A percentile compares a stretch with the other conserved stretches of the same genome.
phyloP scores from a whole-genome alignment of 2,113 vertebrate genomes.

The Reinhardtius hippoglossoides region DNA sequence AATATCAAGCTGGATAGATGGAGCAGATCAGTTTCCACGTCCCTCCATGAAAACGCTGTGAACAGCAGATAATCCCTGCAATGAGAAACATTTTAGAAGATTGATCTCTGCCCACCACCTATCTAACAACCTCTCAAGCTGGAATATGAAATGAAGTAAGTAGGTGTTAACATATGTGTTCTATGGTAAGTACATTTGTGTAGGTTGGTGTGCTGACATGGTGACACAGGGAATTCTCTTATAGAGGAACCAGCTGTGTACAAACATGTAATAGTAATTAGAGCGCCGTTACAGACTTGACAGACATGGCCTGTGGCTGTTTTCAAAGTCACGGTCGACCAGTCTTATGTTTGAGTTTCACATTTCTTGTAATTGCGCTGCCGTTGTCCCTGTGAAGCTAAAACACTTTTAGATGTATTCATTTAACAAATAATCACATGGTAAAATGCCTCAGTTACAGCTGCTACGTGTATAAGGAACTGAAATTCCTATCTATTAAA shows the following conservation, averaged over 20 bases:
- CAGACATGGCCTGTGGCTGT: conserved; percentile 47
- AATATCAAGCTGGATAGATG: neutral
- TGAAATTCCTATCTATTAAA: conserved; percentile 3
- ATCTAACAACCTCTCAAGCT: conserved; percentile 28
- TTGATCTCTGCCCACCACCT: conserved; percentile 29
- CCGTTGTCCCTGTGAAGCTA: conserved; percentile 9
- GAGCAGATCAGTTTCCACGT: neutral
- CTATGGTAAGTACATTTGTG: conserved; percentile 73
- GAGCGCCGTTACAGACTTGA: conserved; percentile 40
- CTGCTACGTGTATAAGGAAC: conserved; percentile 8
- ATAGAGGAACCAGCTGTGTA: conserved; percentile 82
- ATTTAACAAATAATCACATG: neutral
- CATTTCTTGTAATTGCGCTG: conserved; percentile 32
- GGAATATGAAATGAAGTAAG: conserved; percentile 49
- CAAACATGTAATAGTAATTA: conserved; percentile 82
- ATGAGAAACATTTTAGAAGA: conserved; percentile 20
- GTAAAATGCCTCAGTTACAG: neutral
- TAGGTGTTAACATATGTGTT: conserved; percentile 73
- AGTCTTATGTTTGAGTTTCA: conserved; percentile 48
- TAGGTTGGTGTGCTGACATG: conserved; percentile 73
- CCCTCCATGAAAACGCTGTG: neutral
- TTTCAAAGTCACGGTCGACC: conserved; percentile 47
- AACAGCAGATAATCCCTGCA: neutral
- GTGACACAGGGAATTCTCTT: conserved; percentile 72
- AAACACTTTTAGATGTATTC: neutral